These are phyloP conservation scores for Hyles lineata DNA, from an alignment of 2,888 invertebrate species.

Conservation along the genomic window DNA sequence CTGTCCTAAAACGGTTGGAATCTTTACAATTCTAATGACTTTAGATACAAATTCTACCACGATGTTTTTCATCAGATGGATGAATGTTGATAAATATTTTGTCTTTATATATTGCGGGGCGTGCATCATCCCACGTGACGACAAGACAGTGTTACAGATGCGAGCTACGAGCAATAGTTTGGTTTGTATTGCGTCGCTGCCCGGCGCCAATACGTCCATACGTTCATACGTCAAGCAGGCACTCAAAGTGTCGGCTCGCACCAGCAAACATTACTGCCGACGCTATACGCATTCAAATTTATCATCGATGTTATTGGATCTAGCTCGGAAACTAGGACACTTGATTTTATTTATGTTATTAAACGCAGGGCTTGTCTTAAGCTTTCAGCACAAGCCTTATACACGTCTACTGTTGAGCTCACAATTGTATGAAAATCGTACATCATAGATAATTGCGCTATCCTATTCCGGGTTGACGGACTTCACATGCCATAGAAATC, in stretches of 20 bases:
- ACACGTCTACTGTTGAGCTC: too few relatives aligned
- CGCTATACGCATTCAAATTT: background rate
- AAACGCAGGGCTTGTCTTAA: background rate
- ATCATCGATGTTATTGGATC: background rate
- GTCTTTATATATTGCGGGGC: background rate
- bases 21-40: too few relatives aligned
- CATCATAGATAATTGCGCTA: too few relatives aligned
- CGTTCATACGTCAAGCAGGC: background rate
- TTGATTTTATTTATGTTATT: background rate
- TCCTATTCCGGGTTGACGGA: too few relatives aligned
- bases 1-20: too few relatives aligned
- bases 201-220: background rate
- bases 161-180: background rate
- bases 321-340: background rate
- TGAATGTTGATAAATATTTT: too few relatives aligned
- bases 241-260: conserved; percentile 3
- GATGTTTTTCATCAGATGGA: too few relatives aligned
- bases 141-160: background rate
- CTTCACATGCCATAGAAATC: too few relatives aligned
- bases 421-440: too few relatives aligned
- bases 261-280: background rate
- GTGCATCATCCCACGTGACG: background rate
- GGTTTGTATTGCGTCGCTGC: background rate
- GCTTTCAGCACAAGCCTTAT: too few relatives aligned
- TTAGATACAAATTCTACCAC: too few relatives aligned